Evolutionary conservation across 2,888 invertebrate genomes (phyloP).

Genomic region (Blomia tropicalis): DNA sequence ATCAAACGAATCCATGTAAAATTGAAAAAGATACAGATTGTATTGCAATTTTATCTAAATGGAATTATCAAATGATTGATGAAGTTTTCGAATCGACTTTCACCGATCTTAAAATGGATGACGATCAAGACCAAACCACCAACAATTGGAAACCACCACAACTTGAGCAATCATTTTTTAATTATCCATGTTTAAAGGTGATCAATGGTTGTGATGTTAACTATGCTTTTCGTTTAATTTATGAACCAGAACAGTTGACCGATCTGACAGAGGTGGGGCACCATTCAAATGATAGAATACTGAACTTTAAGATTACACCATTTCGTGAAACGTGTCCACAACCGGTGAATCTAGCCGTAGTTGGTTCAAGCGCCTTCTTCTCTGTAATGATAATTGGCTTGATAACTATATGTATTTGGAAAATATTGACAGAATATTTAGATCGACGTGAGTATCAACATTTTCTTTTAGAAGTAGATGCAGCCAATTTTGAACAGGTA

Average conservation of each 20-base stretch:
- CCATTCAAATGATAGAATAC: slow-evolving; percentile 37
- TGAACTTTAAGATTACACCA: not conserved
- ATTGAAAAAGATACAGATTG: not conserved
- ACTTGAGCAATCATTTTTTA: not conserved
- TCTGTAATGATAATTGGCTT: slow-evolving; percentile 38
- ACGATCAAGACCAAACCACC: not conserved
- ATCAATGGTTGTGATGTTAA: not conserved
- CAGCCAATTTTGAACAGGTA: slow-evolving; percentile 38
- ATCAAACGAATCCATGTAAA: slow-evolving; percentile 3
- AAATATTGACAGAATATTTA: slow-evolving; percentile 37
- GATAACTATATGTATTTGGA: slow-evolving; percentile 37
- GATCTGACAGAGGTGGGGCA: not conserved
- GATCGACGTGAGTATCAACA: slow-evolving; percentile 38
- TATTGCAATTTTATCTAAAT: not conserved
- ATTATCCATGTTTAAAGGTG: slow-evolving; percentile 5
- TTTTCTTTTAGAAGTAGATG: slow-evolving; percentile 38
- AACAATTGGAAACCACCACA: not conserved
- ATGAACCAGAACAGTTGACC: not conserved
- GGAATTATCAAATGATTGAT: not conserved
- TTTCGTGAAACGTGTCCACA: slow-evolving; percentile 21
- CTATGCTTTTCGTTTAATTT: slow-evolving; percentile 9
- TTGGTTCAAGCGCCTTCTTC: slow-evolving; percentile 37
- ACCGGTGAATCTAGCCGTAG: slow-evolving; percentile 30
- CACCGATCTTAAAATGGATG: not conserved
- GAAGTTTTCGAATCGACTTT: not conserved